phyloP scores from a whole-genome alignment of 2,888 invertebrate species.

The Dasypogon diadema region DNA sequence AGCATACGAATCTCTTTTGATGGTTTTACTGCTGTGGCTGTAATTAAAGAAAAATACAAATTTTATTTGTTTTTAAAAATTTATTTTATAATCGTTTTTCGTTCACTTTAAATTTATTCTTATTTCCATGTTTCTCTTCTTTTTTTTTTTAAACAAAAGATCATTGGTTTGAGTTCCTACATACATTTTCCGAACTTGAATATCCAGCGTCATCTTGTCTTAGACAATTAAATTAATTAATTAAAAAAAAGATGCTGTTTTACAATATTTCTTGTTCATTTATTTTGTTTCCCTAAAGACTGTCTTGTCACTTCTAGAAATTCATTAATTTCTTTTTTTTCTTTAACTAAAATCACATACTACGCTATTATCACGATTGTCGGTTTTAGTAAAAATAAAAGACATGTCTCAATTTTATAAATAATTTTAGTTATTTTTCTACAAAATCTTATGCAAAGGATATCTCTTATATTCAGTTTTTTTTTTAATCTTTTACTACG shows the following conservation, averaged over 20 bases:
- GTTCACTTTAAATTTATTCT: neutral
- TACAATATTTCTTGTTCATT: neutral
- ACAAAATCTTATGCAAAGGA: conserved; percentile 10
- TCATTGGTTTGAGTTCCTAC: conserved; percentile 17
- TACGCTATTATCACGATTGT: conserved; percentile 58
- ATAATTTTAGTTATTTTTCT: conserved; percentile 11
- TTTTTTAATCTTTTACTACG: neutral
- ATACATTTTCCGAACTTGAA: conserved; percentile 14
- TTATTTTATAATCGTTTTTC: conserved; percentile 32
- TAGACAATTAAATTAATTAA: neutral
- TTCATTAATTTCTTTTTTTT: no score
- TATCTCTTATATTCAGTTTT: neutral
- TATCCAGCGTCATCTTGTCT: neutral
- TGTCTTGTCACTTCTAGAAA: no score
- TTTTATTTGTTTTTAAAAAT: conserved; percentile 44
- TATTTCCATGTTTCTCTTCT: neutral
- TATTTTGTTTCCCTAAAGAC: no score
- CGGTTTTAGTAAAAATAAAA: conserved; percentile 50
- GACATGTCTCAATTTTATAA: neutral
- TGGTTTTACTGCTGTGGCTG: neutral
- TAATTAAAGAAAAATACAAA: neutral
- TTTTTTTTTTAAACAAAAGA: conserved; percentile 8
- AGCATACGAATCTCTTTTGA: no score
- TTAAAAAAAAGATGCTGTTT: neutral
- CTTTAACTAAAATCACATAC: conserved; percentile 53